Base-by-base conservation (phyloP, 1,140 invertebrate genomes). In the Pantala flavescens region DNA sequence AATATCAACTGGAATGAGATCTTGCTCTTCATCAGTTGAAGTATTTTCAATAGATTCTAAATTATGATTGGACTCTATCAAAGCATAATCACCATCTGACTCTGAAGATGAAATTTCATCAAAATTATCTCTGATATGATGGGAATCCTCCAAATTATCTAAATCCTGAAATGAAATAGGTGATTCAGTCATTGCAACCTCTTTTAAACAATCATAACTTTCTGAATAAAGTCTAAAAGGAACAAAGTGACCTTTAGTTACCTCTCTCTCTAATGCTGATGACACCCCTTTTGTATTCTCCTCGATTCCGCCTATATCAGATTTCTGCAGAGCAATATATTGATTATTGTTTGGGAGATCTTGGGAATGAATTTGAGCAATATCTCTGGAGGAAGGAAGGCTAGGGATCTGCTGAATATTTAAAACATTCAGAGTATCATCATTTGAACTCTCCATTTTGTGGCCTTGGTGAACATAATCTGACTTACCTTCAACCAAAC, bases 11-110 rank as follows among this genome's bases (percentile, higher is more conserved):
- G 71, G 71, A 72, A 72, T 72, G 11, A 72, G 71, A 72, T 72
- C 71, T 72, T 72, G 24, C 12, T 72, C 71, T 23, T 72, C 71
- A 28, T 72, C 71, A 72, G 71, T 72, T 19, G 71, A 28, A 36
- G 24, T 24, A 36, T 72, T 21, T 28, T 72, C 28, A 72, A 28
- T 10, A n/a, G 42, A 36, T 11, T 42, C 24, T 28, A 36, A 24
- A 28, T 36, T 36, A n/a, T 72, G 11, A 11, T 21, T 14, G 10
- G 71, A 42, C 19, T 72, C 71, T 2, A 72, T 36, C 12, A 72
- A 12, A 28, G 71, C 71, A 72, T 72, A 72, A 72, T 72, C 71
- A 9, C 21, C 23, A 11, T 42, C 71, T 14, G 71, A 72, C 71
- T 21, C 24, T 1, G 71, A 72, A 21, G 71, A 36, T 3, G 71